Evolutionary conservation across 2,888 invertebrate species (phyloP).

Genomic region (Cryptophagus acutangulus): DNA sequence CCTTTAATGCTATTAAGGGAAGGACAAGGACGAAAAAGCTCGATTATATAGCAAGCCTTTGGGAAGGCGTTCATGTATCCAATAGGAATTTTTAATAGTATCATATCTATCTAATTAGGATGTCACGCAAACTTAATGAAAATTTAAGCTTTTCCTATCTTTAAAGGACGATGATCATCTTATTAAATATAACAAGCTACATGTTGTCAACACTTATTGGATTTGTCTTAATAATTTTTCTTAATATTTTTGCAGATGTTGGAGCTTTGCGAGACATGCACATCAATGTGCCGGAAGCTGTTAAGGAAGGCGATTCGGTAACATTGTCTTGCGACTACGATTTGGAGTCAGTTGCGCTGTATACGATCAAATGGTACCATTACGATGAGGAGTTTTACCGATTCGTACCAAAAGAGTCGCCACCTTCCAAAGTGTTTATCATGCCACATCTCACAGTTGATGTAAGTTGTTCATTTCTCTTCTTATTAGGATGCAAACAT

Average conservation of each 20-base stretch:
- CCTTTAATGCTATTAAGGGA: conserved; percentile 24
- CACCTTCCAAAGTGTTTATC: conserved; percentile 50
- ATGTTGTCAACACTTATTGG: background rate
- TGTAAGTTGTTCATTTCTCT: too few relatives aligned
- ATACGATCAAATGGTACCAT: conserved; percentile 55
- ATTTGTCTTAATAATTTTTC: conserved; percentile 11
- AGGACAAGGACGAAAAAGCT: conserved; percentile 23
- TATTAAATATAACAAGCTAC: background rate
- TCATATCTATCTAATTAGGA: too few relatives aligned
- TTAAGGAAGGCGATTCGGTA: conserved; percentile 48
- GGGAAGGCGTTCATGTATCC: too few relatives aligned
- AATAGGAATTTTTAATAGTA: too few relatives aligned
- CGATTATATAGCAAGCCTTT: too few relatives aligned
- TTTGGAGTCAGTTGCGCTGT: conserved; percentile 51
- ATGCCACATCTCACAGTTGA: conserved; percentile 50
- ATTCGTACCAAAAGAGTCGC: conserved; percentile 53
- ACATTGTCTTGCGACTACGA: conserved; percentile 52
- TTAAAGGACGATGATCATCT: too few relatives aligned
- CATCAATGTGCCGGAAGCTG: conserved; percentile 49
- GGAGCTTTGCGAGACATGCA: conserved; percentile 41
- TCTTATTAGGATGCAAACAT: background rate
- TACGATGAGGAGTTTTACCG: conserved; percentile 54
- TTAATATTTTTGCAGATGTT: conserved; percentile 39
- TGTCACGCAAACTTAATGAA: too few relatives aligned
- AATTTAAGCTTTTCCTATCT: too few relatives aligned